Percentiles rank a stretch among this genome's conserved stretches.
These are phyloP conservation scores for Dromas ardeola DNA, from an alignment of 2,113 vertebrate species.

Conservation along the genomic window DNA sequence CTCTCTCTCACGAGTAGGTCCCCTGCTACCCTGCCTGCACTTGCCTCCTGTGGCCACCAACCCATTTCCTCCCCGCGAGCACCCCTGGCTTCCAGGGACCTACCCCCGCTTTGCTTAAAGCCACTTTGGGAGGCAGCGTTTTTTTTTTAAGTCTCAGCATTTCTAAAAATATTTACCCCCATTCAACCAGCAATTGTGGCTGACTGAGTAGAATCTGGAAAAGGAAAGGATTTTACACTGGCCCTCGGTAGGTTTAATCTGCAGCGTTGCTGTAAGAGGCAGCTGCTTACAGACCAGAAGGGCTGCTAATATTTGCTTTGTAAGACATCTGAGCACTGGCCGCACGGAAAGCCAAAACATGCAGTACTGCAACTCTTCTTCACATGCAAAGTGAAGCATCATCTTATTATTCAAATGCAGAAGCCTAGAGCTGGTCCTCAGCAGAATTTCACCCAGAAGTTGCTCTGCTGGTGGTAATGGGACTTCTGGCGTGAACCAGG, in stretches of 20 bases:
- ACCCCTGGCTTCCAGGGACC: neutral
- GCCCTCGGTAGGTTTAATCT: neutral
- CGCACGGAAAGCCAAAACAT: neutral
- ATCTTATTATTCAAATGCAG: neutral
- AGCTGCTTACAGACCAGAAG: neutral
- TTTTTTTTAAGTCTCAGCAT: neutral
- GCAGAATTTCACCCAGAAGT: neutral
- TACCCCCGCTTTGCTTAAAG: accelerated
- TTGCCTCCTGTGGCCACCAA: neutral
- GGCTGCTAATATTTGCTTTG: accelerated
- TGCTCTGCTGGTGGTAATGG: neutral
- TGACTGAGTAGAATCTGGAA: neutral
- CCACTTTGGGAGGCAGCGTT: neutral
- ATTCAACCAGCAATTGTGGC: neutral
- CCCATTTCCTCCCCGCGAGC: no score
- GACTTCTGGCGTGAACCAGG: neutral
- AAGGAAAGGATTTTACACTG: neutral
- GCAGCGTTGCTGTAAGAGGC: neutral
- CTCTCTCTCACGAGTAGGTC: accelerated
- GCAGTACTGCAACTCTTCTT: neutral
- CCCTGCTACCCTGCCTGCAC: neutral
- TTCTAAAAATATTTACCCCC: neutral
- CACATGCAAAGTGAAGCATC: neutral
- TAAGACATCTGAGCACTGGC: neutral
- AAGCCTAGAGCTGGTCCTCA: neutral